phyloP scores from a whole-genome alignment of 2,888 invertebrate genomes.

The Chalcosyrphus nemorum region DNA sequence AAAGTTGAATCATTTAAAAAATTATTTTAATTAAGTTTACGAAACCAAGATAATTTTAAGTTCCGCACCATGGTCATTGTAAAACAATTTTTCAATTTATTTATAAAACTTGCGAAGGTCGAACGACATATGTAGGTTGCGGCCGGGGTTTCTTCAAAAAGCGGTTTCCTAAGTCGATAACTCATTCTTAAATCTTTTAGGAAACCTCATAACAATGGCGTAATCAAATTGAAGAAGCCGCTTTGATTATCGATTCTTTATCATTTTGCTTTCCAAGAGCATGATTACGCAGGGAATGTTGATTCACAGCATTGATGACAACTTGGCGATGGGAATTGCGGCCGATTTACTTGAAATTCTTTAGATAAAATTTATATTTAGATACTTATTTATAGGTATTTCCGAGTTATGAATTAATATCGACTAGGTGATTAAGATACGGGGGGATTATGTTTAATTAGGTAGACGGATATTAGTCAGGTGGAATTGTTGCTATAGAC shows the following conservation, averaged over 20 bases:
- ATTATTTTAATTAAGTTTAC: background rate
- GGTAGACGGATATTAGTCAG: background rate
- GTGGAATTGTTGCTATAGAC: background rate
- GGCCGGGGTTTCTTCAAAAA: background rate
- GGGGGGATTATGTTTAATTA: background rate
- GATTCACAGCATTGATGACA: background rate
- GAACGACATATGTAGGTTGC: background rate
- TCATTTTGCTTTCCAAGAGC: background rate
- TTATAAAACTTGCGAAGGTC: too few species aligned
- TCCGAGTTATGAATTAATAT: background rate
- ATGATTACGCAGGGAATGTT: background rate
- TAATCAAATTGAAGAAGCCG: background rate
- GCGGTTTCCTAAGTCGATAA: background rate
- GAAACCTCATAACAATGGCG: background rate
- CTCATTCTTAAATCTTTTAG: background rate
- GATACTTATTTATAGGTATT: background rate
- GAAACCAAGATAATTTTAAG: background rate
- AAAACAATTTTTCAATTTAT: too few species aligned
- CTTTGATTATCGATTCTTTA: background rate
- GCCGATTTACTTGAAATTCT: background rate
- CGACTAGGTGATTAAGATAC: background rate
- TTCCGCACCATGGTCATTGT: background rate
- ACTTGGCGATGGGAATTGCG: background rate
- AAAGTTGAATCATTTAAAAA: background rate
- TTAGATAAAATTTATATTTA: background rate